These are phyloP conservation scores for Belonocnema kinseyi DNA, from an alignment of 1,140 invertebrate genomes.

Conservation along the genomic window DNA sequence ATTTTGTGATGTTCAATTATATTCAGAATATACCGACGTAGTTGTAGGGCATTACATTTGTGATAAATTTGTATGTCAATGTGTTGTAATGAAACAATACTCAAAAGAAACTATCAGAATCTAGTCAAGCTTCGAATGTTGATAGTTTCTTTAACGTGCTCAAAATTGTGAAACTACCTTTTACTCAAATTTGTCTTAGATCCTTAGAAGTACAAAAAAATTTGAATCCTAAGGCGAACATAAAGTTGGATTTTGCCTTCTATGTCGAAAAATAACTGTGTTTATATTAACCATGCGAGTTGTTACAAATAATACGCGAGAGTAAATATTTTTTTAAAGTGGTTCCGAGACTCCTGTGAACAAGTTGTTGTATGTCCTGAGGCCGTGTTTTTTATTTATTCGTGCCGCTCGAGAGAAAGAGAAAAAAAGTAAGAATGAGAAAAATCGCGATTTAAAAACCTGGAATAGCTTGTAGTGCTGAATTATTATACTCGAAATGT, in stretches of 20 bases:
- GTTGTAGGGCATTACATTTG: conserved; percentile 26
- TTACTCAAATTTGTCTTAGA: conserved; percentile 24
- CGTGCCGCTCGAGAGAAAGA: background rate
- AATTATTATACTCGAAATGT: background rate
- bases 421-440: conserved; percentile 16
- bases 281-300: conserved; percentile 18
- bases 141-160: conserved; percentile 16
- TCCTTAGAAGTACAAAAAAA: conserved; percentile 23
- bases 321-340: background rate
- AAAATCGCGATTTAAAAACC: background rate
- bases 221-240: background rate
- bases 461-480: background rate
- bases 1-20: conserved; percentile 25
- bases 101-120: conserved; percentile 17
- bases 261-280: conserved; percentile 11
- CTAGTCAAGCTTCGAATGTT: background rate
- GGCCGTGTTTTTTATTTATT: conserved; percentile 9
- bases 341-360: conserved; percentile 8
- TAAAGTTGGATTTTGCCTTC: conserved; percentile 24
- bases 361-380: background rate
- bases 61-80: conserved; percentile 30
- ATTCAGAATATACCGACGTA: conserved; percentile 8
- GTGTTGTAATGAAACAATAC: conserved; percentile 9
- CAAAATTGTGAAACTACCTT: conserved; percentile 16
- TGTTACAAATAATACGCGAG: conserved; percentile 2